These are phyloP conservation scores for Syngnathus floridae DNA, from an alignment of 2,113 vertebrate genomes.

Conservation along the genomic window DNA sequence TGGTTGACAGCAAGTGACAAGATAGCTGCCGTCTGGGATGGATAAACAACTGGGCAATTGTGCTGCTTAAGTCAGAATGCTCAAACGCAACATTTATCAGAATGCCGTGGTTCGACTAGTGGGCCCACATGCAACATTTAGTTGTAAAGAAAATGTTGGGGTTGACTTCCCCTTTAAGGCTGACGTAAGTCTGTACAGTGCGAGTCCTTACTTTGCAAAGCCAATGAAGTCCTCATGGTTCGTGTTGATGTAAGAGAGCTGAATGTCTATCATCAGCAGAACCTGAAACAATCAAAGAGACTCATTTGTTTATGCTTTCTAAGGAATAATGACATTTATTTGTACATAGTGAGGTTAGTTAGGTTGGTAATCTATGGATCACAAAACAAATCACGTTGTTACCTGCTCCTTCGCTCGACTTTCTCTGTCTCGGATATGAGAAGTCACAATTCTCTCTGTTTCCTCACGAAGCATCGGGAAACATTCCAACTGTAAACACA, in stretches of 20 bases:
- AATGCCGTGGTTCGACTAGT: too few relatives aligned
- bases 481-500: slow-evolving; percentile 77
- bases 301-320: neutral
- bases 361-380: neutral
- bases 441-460: slow-evolving; percentile 87
- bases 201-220: slow-evolving; percentile 81
- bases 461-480: slow-evolving; percentile 87
- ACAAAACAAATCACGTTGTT: slow-evolving; percentile 17
- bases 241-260: slow-evolving; percentile 91
- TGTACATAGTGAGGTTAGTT: neutral
- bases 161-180: neutral
- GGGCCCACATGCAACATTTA: too few relatives aligned
- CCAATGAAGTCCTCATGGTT: slow-evolving; percentile 94
- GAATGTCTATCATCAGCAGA: slow-evolving; percentile 84
- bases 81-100: too few relatives aligned
- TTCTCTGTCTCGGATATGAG: slow-evolving; percentile 87
- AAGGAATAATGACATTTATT: neutral
- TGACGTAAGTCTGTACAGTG: slow-evolving; percentile 21
- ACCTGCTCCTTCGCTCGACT: slow-evolving; percentile 93
- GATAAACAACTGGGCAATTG: too few relatives aligned
- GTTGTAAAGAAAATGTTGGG: too few relatives aligned
- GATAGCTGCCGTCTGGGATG: too few relatives aligned
- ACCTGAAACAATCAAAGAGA: slow-evolving; percentile 63
- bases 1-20: too few relatives aligned
- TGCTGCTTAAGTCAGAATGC: too few relatives aligned